Evolutionary conservation across 2,797 vertebrate species (phyloP).

Genomic region (Sarcophilus harrisii): DNA sequence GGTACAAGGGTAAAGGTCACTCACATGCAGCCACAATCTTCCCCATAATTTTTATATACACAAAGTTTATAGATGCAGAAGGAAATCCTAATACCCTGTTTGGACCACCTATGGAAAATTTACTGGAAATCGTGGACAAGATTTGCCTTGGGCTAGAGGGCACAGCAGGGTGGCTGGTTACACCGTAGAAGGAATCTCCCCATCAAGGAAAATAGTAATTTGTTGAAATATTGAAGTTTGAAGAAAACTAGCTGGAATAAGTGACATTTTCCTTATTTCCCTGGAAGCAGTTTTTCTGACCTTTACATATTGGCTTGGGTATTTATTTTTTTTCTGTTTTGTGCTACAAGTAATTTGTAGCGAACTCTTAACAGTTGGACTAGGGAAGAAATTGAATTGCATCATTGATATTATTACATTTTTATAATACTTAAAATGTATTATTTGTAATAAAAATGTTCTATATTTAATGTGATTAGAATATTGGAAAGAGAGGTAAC

Average conservation of each 20-base stretch:
- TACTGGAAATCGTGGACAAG: background rate
- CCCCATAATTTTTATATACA: background rate
- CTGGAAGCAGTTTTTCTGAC: background rate
- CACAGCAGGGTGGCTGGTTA: background rate
- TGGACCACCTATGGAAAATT: background rate
- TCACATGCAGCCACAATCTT: background rate
- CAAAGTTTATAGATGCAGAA: background rate
- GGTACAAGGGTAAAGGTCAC: background rate
- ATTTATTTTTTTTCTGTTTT: background rate
- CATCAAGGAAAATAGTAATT: background rate
- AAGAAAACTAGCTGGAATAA: background rate
- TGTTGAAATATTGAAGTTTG: background rate
- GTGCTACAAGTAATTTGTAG: background rate
- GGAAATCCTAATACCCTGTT: background rate
- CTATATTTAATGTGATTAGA: background rate
- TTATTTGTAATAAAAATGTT: background rate
- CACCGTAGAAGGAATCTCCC: background rate
- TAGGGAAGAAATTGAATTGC: background rate
- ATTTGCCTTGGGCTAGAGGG: background rate
- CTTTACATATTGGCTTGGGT: background rate
- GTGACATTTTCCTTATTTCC: background rate
- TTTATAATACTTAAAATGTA: background rate
- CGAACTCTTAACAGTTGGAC: background rate
- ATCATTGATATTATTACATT: background rate
- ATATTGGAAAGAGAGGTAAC: background rate